Percentiles rank a stretch among this genome's conserved stretches.
Evolutionary conservation across 2,888 invertebrate species (phyloP).

Genomic region (Pediacus dermestoides): DNA sequence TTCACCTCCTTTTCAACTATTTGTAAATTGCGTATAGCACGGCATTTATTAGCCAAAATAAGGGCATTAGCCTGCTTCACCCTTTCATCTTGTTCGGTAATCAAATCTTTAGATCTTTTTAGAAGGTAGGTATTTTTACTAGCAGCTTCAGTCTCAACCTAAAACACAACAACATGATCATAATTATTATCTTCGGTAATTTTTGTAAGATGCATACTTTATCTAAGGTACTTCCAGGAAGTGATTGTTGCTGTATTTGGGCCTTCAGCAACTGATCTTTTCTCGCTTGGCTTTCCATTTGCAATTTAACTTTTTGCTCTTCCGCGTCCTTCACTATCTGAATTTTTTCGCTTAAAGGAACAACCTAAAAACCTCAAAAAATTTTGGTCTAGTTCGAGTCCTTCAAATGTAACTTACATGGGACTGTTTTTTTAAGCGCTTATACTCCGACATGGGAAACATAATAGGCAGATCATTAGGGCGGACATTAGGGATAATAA

Average conservation of each 20-base stretch:
- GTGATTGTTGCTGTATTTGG: slow-evolving; percentile 32
- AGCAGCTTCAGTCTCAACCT: slow-evolving; percentile 53
- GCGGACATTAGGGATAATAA: slow-evolving; percentile 54
- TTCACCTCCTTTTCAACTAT: slow-evolving; percentile 58
- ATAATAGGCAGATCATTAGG: slow-evolving; percentile 58
- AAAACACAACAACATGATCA: slow-evolving; percentile 10
- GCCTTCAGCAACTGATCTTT: slow-evolving; percentile 45
- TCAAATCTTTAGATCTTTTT: slow-evolving; percentile 53
- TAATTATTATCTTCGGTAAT: no score
- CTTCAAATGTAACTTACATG: slow-evolving; percentile 47
- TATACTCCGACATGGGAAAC: slow-evolving; percentile 58
- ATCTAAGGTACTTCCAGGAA: slow-evolving; percentile 31
- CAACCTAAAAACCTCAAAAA: slow-evolving; percentile 33
- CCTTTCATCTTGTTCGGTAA: slow-evolving; percentile 61
- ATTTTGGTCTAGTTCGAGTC: background rate
- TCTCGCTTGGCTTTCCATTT: slow-evolving; percentile 57
- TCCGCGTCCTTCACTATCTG: slow-evolving; percentile 48
- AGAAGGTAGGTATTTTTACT: slow-evolving; percentile 52
- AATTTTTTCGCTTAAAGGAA: slow-evolving; percentile 51
- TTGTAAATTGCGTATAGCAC: slow-evolving; percentile 81
- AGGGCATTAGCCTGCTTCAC: slow-evolving; percentile 72
- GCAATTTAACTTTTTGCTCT: slow-evolving; percentile 50
- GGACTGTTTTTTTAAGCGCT: slow-evolving; percentile 58
- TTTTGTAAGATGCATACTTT: no score
- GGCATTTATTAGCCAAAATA: slow-evolving; percentile 79